A percentile compares a stretch with the other conserved stretches of the same genome.
phyloP scores from a whole-genome alignment of 2,888 invertebrate genomes.

The Geotrupes spiniger region DNA sequence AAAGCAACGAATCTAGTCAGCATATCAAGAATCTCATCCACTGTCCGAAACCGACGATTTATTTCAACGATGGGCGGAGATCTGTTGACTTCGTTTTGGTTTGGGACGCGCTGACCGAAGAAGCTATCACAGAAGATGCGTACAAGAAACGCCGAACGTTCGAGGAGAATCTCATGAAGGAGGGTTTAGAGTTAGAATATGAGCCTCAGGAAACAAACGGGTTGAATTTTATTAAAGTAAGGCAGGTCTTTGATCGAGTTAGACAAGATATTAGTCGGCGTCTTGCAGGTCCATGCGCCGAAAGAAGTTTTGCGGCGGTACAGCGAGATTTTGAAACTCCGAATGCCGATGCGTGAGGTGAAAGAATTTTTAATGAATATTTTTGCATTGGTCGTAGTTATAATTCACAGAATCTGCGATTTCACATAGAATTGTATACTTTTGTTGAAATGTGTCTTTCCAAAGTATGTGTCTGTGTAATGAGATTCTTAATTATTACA shows the following conservation, averaged over 20 bases:
- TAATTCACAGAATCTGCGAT: too few relatives aligned
- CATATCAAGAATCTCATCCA: constrained; percentile 19
- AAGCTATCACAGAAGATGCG: constrained; percentile 49
- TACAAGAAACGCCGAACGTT: constrained; percentile 59
- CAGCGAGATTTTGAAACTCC: constrained; percentile 85
- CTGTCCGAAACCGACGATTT: constrained; percentile 56
- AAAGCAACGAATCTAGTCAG: constrained; percentile 21
- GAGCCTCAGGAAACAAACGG: constrained; percentile 65
- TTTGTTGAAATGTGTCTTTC: too few relatives aligned
- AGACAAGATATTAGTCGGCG: neutral
- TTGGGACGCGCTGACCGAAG: constrained; percentile 63
- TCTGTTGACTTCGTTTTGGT: constrained; percentile 78
- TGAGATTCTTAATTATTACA: too few relatives aligned
- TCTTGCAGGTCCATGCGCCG: constrained; percentile 78
- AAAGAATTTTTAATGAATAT: constrained; percentile 25
- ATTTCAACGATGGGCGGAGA: constrained; percentile 67
- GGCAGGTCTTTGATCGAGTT: neutral
- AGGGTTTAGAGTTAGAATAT: constrained; percentile 73
- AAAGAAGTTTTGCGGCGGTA: constrained; percentile 78
- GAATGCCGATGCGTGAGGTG: constrained; percentile 92
- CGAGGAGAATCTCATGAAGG: constrained; percentile 67
- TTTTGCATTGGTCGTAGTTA: too few relatives aligned
- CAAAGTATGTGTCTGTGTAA: too few relatives aligned
- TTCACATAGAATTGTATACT: too few relatives aligned
- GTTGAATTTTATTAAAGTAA: constrained; percentile 74